Evolutionary conservation across 1,140 invertebrate species (phyloP).

Genomic region (Oppia nitens): DNA sequence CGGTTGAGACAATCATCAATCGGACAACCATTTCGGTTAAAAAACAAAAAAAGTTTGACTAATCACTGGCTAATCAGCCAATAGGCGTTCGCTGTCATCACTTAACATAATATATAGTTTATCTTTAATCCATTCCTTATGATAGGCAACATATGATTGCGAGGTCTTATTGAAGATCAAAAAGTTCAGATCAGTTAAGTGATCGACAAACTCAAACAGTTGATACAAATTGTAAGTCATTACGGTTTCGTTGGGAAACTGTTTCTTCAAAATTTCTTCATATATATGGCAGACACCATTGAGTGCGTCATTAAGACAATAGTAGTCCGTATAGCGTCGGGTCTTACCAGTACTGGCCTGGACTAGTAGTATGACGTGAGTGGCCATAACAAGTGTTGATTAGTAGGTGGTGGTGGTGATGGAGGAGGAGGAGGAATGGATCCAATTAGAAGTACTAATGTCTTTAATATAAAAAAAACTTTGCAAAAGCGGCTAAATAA

Average conservation of each 20-base stretch:
- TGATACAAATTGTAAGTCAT: slow-evolving; percentile 97
- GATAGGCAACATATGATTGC: slow-evolving; percentile 91
- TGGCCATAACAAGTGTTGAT: slow-evolving; percentile 16
- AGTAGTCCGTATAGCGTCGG: slow-evolving; percentile 35
- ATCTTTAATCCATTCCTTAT: slow-evolving; percentile 98
- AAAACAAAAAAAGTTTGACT: no score
- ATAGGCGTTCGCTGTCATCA: no score
- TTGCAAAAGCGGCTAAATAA: no score
- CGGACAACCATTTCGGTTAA: no score
- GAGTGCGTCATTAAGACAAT: slow-evolving; percentile 34
- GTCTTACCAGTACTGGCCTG: slow-evolving; percentile 33
- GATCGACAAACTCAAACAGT: slow-evolving; percentile 92
- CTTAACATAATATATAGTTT: slow-evolving; percentile 89
- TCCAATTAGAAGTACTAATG: no score
- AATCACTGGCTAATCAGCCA: no score
- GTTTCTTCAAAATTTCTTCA: slow-evolving; percentile 77
- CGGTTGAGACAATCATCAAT: no score
- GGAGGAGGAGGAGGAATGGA: no score
- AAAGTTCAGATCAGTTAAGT: slow-evolving; percentile 83
- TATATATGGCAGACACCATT: slow-evolving; percentile 74
- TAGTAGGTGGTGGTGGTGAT: no score
- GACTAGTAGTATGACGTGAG: slow-evolving; percentile 34
- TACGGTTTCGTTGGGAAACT: slow-evolving; percentile 85
- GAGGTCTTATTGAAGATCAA: slow-evolving; percentile 63
- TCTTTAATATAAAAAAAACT: no score